Evolutionary conservation across 2,888 invertebrate genomes (phyloP).

Genomic region (Ashinkailepas kermadecensis): DNA sequence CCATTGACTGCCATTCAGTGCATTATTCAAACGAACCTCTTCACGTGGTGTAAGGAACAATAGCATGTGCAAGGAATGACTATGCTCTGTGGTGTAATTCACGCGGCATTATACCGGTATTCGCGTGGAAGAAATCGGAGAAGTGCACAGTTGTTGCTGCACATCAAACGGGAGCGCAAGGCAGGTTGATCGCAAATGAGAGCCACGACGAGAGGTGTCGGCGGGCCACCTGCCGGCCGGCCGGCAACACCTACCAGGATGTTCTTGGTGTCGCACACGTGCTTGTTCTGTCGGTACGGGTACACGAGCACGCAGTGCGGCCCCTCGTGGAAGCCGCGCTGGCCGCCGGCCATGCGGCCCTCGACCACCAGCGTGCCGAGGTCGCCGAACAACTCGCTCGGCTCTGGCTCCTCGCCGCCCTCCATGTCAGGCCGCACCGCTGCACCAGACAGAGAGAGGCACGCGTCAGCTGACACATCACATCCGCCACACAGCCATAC

Average conservation of each 20-base stretch:
- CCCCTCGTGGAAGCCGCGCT: slow-evolving; percentile 33
- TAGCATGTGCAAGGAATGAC: too few species aligned
- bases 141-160: too few species aligned
- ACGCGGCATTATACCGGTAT: too few species aligned
- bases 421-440: slow-evolving; percentile 27
- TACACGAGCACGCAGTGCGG: slow-evolving; percentile 33
- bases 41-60: too few species aligned
- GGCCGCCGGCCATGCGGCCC: slow-evolving; percentile 49
- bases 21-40: too few species aligned
- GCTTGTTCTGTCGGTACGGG: slow-evolving; percentile 35
- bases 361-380: slow-evolving; percentile 56
- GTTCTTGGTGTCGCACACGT: slow-evolving; percentile 39
- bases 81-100: too few species aligned
- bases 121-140: too few species aligned
- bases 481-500: too few species aligned
- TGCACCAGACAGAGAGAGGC: neutral
- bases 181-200: too few species aligned
- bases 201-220: too few species aligned
- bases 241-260: slow-evolving; percentile 36
- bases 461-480: neutral
- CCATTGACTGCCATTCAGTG: too few species aligned
- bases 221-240: neutral
- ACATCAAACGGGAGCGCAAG: too few species aligned
- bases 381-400: slow-evolving; percentile 50
- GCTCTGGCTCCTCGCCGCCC: slow-evolving; percentile 38